Evolutionary conservation across 2,797 vertebrate genomes (phyloP).

Genomic region (Labeo calbasu): DNA sequence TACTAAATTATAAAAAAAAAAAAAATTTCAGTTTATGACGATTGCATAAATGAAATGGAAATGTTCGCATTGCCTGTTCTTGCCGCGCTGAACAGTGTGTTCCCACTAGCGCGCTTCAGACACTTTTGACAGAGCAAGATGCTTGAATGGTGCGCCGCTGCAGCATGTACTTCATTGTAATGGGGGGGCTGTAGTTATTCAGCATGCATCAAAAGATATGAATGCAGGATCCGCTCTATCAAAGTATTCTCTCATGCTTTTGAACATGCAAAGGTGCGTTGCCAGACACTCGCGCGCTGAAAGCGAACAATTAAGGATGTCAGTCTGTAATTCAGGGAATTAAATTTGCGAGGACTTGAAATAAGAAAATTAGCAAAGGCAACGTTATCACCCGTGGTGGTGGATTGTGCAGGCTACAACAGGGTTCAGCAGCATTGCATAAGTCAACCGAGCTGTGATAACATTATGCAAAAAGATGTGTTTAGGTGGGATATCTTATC

Average conservation of each 20-base stretch:
- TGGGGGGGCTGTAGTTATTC: constrained; percentile 31
- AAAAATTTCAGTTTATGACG: neutral
- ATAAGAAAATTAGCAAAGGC: neutral
- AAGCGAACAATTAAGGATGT: neutral
- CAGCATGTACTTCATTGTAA: constrained; percentile 65
- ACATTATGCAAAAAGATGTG: neutral
- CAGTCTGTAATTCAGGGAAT: neutral
- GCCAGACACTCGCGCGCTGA: neutral
- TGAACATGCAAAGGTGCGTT: neutral
- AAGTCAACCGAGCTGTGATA: constrained; percentile 20
- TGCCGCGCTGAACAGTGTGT: neutral
- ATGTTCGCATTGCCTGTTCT: neutral
- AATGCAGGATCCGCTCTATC: neutral
- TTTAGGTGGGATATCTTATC: neutral
- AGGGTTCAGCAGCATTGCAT: constrained; percentile 17
- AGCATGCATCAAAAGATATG: neutral
- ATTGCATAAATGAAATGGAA: neutral
- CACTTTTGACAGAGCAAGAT: constrained; percentile 56
- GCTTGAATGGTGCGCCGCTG: constrained; percentile 72
- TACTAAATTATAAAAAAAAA: neutral
- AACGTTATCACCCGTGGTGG: neutral
- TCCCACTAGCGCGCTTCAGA: neutral
- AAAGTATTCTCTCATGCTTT: neutral
- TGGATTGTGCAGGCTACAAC: neutral
- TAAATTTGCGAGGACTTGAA: neutral